Evolutionary conservation across 2,113 vertebrate genomes (phyloP).

Genomic region (Dasypus novemcinctus): DNA sequence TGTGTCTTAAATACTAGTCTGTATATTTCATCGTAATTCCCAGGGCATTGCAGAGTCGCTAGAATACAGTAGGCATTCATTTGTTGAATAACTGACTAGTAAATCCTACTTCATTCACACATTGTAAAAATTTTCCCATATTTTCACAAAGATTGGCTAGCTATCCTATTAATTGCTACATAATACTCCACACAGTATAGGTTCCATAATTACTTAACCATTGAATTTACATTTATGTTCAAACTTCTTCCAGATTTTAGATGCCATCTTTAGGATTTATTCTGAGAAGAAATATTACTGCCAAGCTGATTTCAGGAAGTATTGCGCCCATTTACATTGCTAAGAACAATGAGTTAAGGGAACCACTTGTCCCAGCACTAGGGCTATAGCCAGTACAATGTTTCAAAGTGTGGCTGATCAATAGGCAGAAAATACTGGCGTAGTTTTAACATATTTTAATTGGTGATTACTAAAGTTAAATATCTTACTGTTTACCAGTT

Average conservation of each 20-base stretch:
- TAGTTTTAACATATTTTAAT: not conserved
- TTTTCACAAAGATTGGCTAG: not conserved
- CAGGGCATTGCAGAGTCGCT: not conserved
- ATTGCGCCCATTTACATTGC: not conserved
- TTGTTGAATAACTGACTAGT: not conserved
- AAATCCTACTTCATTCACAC: not conserved
- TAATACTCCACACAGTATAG: not conserved
- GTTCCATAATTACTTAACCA: not conserved
- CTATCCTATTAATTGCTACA: not conserved
- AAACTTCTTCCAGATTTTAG: not conserved
- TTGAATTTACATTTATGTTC: not conserved
- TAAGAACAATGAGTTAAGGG: not conserved
- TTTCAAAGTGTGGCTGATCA: not conserved
- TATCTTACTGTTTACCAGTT: not conserved
- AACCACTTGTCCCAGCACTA: not conserved
- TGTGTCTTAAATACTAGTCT: not conserved
- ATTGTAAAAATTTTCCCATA: not conserved
- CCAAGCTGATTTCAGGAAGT: not conserved
- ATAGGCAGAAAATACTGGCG: not conserved
- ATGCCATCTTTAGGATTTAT: not conserved
- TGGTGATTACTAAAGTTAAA: not conserved
- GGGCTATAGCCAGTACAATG: not conserved
- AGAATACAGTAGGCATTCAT: not conserved
- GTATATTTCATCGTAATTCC: not conserved
- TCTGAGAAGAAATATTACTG: not conserved